Percentiles rank a stretch among this genome's conserved stretches.
Evolutionary conservation across 2,888 invertebrate genomes (phyloP).

Genomic region (Enchytraeus crypticus): DNA sequence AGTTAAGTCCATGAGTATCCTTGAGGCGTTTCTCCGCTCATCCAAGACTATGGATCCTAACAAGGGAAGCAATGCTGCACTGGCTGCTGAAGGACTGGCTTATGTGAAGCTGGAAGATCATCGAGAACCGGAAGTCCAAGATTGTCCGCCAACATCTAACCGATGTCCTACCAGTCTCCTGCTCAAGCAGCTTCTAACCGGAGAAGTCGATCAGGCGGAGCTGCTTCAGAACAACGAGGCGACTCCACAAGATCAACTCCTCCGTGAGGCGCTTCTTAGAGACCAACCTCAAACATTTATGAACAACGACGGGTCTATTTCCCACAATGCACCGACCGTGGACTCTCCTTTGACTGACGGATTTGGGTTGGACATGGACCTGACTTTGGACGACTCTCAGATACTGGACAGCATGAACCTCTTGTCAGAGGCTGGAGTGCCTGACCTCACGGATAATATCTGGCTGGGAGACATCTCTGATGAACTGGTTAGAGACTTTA

Average conservation of each 20-base stretch:
- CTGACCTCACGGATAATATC: background rate
- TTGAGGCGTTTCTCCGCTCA: conserved; percentile 23
- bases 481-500: background rate
- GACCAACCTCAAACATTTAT: too few relatives aligned
- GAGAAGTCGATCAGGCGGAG: conserved; percentile 19
- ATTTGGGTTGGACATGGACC: conserved; percentile 12
- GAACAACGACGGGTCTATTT: too few relatives aligned
- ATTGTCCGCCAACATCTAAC: background rate
- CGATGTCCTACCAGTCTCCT: background rate
- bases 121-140: background rate
- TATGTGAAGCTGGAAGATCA: conserved; percentile 10
- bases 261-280: conserved; percentile 5
- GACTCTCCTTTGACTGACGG: conserved; percentile 9
- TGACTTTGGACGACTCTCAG: conserved; percentile 10
- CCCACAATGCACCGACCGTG: background rate
- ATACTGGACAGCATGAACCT: background rate
- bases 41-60: conserved; percentile 23
- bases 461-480: background rate
- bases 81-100: conserved; percentile 20
- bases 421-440: background rate
- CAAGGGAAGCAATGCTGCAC: conserved; percentile 25
- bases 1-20: conserved; percentile 8
- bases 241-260: conserved; percentile 11
- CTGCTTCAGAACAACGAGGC: background rate
- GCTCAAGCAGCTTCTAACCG: conserved; percentile 26